Conservation (phyloP, 2,797 vertebrate genomes). For the Craterocephalus amniculus region DNA sequence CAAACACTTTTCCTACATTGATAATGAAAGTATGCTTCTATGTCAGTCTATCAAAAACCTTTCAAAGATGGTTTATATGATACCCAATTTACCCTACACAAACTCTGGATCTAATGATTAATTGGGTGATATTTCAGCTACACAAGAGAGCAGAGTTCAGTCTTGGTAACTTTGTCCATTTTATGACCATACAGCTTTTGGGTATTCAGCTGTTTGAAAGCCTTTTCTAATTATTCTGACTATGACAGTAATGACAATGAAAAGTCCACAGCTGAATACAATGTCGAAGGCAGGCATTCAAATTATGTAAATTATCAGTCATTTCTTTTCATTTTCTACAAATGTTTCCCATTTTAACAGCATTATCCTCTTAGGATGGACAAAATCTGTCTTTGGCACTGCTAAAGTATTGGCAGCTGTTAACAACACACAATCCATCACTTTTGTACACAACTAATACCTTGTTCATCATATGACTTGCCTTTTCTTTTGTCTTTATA, state of each 20-base stretch:
- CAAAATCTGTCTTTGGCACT: constrained; percentile 1
- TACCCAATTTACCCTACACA: constrained; percentile 18
- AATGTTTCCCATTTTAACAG: not conserved
- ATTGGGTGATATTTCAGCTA: constrained; percentile 13
- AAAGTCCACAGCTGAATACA: constrained; percentile 22
- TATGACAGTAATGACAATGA: constrained; percentile 9
- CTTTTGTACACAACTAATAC: not conserved
- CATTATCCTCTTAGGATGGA: not conserved
- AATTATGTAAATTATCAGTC: no score
- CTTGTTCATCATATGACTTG: constrained; percentile 28
- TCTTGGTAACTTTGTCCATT: constrained; percentile 39
- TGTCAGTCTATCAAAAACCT: constrained; percentile 10
- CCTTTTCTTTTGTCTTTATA: constrained; percentile 41
- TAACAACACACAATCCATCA: not conserved
- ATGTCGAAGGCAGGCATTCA: not conserved
- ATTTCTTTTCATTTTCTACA: not conserved
- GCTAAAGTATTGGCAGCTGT: constrained; percentile 2
- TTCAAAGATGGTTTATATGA: constrained; percentile 7
- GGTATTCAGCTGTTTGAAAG: constrained; percentile 44
- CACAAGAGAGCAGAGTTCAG: constrained; percentile 33
- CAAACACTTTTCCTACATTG: constrained; percentile 4
- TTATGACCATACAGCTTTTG: constrained; percentile 39
- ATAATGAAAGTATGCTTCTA: not conserved
- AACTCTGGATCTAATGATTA: constrained; percentile 34
- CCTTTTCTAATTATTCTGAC: constrained; percentile 10